These are phyloP conservation scores for Pasiphila rectangulata DNA, from an alignment of 2,888 invertebrate genomes.

Conservation along the genomic window DNA sequence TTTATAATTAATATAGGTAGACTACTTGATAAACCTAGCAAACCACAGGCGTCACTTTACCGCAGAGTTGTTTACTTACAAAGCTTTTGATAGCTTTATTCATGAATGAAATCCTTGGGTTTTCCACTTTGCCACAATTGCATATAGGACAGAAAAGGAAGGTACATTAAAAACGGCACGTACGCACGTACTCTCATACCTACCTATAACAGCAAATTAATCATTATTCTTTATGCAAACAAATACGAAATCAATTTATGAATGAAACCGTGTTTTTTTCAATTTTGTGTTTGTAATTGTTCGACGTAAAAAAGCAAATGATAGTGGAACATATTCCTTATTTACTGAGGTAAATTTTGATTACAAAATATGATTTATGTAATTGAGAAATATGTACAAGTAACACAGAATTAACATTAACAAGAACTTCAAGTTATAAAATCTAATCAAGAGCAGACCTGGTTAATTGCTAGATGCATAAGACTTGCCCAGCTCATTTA, in stretches of 20 bases:
- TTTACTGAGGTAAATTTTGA: too few species aligned
- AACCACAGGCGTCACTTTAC: constrained; percentile 32
- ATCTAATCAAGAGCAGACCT: too few species aligned
- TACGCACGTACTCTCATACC: neutral
- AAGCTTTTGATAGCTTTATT: constrained; percentile 47
- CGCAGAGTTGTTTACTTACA: constrained; percentile 58
- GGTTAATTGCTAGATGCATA: too few species aligned
- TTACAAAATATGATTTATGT: too few species aligned
- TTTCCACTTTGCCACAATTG: constrained; percentile 38
- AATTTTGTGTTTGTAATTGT: neutral
- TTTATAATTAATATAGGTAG: constrained; percentile 11
- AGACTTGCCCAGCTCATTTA: too few species aligned
- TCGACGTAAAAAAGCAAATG: too few species aligned
- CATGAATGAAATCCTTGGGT: constrained; percentile 69
- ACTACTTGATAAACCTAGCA: constrained; percentile 15
- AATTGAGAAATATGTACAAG: too few species aligned
- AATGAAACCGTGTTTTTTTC: constrained; percentile 10
- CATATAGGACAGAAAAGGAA: neutral
- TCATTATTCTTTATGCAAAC: neutral
- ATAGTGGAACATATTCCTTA: too few species aligned
- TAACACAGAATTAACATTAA: too few species aligned
- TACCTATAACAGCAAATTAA: neutral
- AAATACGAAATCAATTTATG: neutral
- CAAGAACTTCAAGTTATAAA: neutral
- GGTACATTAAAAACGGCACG: neutral